Conservation (phyloP, 2,888 invertebrate genomes). For the Prionchulus punctatus region DNA sequence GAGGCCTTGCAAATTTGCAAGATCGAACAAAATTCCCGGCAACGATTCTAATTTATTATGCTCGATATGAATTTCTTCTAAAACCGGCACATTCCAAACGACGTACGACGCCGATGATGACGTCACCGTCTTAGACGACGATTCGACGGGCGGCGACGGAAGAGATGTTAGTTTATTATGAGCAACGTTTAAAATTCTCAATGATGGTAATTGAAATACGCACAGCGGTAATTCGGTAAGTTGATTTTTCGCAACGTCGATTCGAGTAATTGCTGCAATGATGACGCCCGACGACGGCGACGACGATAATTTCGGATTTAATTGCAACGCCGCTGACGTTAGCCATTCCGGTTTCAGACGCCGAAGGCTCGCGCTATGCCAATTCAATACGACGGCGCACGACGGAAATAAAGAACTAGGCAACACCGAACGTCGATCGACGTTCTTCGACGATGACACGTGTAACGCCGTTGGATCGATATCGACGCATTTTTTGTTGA, state of each 20-base stretch:
- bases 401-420: constrained; percentile 19
- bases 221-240: constrained; percentile 59
- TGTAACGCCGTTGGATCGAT: constrained; percentile 40
- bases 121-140: too few relatives aligned
- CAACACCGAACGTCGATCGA: constrained; percentile 11
- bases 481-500: constrained; percentile 69
- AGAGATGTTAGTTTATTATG: constrained; percentile 70
- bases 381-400: constrained; percentile 54
- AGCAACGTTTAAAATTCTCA: constrained; percentile 63
- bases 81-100: constrained; percentile 43
- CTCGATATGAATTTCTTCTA: constrained; percentile 79
- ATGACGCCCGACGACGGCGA: constrained; percentile 35
- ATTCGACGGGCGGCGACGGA: constrained; percentile 5
- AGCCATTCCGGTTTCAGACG: constrained; percentile 59
- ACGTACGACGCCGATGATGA: too few relatives aligned
- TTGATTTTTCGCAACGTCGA: constrained; percentile 79
- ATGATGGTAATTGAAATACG: constrained; percentile 63
- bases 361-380: constrained; percentile 58
- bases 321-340: constrained; percentile 59
- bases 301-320: constrained; percentile 55
- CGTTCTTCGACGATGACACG: too few relatives aligned
- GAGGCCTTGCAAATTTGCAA: constrained; percentile 59
- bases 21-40: constrained; percentile 60
- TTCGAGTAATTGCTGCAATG: constrained; percentile 72
- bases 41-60: constrained; percentile 66